These are phyloP conservation scores for Trypoxylon attenuatum DNA, from an alignment of 2,888 invertebrate species.

Conservation along the genomic window DNA sequence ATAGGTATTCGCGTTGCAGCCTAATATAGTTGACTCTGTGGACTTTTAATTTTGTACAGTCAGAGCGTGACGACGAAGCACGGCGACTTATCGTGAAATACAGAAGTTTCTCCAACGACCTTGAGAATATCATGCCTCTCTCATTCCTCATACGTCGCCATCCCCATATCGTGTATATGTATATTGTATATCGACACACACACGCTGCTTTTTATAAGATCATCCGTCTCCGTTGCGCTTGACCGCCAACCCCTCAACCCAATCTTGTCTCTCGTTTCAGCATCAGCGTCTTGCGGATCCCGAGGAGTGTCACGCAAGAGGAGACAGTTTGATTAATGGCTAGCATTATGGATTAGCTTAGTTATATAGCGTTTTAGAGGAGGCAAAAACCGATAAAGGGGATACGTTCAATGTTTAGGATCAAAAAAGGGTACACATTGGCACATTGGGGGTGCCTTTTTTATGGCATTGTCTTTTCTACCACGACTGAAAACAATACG, in stretches of 20 bases:
- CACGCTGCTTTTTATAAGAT: slow-evolving; percentile 33
- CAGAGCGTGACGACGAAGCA: neutral
- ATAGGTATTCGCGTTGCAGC: no score
- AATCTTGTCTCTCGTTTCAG: slow-evolving; percentile 49
- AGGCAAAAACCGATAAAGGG: neutral
- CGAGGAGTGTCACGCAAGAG: slow-evolving; percentile 67
- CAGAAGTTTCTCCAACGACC: neutral
- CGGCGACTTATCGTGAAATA: neutral
- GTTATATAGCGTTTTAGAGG: neutral
- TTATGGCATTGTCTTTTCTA: slow-evolving; percentile 14
- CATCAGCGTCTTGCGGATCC: slow-evolving; percentile 58
- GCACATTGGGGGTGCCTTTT: slow-evolving; percentile 4
- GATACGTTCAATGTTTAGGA: slow-evolving; percentile 35
- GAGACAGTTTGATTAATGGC: slow-evolving; percentile 68
- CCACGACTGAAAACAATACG: neutral
- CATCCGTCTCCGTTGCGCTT: no score
- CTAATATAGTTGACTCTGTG: no score
- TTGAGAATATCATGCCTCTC: no score
- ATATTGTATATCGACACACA: no score
- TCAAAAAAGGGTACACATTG: slow-evolving; percentile 34
- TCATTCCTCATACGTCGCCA: no score
- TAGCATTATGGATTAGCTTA: slow-evolving; percentile 34
- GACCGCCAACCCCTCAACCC: no score
- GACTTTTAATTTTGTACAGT: neutral
- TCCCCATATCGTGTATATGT: no score